These are phyloP conservation scores for Streptopelia turtur DNA, from an alignment of 2,797 vertebrate species.

Conservation along the genomic window DNA sequence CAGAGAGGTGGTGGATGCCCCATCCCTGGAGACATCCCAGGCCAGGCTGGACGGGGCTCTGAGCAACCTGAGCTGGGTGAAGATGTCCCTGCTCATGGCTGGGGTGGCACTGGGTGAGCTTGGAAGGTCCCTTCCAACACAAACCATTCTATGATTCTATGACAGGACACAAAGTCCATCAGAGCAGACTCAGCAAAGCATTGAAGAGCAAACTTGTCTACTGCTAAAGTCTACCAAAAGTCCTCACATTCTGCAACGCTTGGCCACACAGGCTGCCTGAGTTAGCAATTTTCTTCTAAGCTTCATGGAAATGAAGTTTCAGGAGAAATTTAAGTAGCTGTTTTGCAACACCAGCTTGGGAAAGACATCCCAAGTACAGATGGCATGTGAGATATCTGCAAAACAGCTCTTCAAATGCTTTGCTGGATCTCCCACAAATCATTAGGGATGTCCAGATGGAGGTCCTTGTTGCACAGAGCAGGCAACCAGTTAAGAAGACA, in stretches of 20 bases:
- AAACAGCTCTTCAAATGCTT: slow-evolving; percentile 10
- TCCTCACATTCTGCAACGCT: background rate
- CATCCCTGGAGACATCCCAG: background rate
- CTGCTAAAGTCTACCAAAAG: background rate
- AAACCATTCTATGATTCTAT: background rate
- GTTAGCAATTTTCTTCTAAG: slow-evolving; percentile 42
- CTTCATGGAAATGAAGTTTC: slow-evolving; percentile 50
- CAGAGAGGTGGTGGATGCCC: background rate
- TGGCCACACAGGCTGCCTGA: background rate
- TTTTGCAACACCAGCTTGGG: slow-evolving; percentile 62
- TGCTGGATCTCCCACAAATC: slow-evolving; percentile 44
- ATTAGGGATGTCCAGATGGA: background rate
- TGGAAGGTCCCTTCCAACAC: background rate
- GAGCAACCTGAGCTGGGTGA: background rate
- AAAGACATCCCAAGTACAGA: slow-evolving; percentile 58
- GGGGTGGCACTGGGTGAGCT: background rate
- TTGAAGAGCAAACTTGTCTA: background rate
- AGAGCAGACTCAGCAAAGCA: background rate
- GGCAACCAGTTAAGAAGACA: background rate
- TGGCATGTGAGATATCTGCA: slow-evolving; percentile 25
- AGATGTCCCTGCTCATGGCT: background rate
- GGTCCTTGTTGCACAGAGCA: background rate
- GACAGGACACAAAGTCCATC: too few relatives aligned
- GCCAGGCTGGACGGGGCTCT: background rate
- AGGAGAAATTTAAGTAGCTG: slow-evolving; percentile 51